Evolutionary conservation across 2,888 invertebrate genomes (phyloP), one percentile per base, ranked within the genome.

Genomic region (Perdita meconis): DNA sequence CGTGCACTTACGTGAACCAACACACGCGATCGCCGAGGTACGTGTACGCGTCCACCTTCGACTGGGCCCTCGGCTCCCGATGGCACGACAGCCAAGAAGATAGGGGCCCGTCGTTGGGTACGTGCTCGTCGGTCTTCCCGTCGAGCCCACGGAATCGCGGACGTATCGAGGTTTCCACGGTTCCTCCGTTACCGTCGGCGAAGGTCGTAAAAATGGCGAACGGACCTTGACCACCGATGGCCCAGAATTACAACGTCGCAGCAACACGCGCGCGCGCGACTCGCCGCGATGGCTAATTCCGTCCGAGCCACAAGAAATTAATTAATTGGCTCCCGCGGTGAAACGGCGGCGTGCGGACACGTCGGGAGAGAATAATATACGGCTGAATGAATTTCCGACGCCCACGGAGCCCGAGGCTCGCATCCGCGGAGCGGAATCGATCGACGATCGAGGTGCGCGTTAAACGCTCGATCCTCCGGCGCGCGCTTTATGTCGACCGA

Each of bases 361-460:
- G 63, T 64, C 26, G 59, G 51, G 59, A 30, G 59, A 30, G 79
- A 75, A 80, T 81, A 82, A 57, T 51, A 65, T 64, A 64, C 67
- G 67, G 47, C 59, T 77, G 74, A 69, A 83, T 83, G 77, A 78
- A 83, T 83, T 78, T 77, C 64, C 61, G 72, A 72, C 84, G 65
- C 83, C 83, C 70, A 83, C 83, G 47, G 22, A 34, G 34, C 42
- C n/a, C n/a, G 24, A 22, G 50, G n/a, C n/a, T n/a, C 72, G 36
- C 36, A 66, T 30, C 71, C 44, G 26, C 72, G 69, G 51, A 44
- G 26, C 24, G 40, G 72, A n/a, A 81, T 73, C 72, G 77, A 79
- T 74, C 61, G 73, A 72, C 63, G 50, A 56, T 61, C 64, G 56
- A 76, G 65, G 47, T 56, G 59, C 38, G 50, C 19, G 51, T 56